Conservation (phyloP, 1,140 invertebrate species). For the Camponotus vicinus region DNA sequence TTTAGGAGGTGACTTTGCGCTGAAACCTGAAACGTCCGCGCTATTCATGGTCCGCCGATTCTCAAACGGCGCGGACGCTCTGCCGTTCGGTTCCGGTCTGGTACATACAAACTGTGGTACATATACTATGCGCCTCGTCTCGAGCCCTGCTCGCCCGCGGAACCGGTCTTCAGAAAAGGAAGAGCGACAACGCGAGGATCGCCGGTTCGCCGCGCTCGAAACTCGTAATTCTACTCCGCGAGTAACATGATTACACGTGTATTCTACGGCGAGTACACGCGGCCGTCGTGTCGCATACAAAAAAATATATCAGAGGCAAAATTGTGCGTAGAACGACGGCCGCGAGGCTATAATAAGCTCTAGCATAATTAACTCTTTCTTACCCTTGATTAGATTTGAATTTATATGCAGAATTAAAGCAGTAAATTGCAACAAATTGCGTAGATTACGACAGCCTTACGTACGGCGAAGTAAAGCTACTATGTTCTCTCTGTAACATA, state of each 20-base stretch:
- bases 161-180: slow-evolving; percentile 63
- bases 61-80: slow-evolving; percentile 3
- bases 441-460: neutral
- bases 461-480: neutral
- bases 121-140: neutral
- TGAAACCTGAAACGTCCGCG: slow-evolving; percentile 52
- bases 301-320: slow-evolving; percentile 19
- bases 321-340: neutral
- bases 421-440: neutral
- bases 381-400: neutral
- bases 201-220: slow-evolving; percentile 44
- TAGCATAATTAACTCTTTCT: neutral
- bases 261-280: neutral
- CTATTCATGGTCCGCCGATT: slow-evolving; percentile 57
- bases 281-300: slow-evolving; percentile 1
- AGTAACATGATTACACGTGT: slow-evolving; percentile 67
- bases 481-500: neutral
- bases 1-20: neutral
- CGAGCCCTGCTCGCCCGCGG: slow-evolving; percentile 55
- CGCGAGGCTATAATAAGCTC: neutral
- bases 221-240: slow-evolving; percentile 69
- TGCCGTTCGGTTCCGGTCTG: slow-evolving; percentile 69
- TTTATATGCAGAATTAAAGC: neutral
- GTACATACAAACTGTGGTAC: slow-evolving; percentile 49
- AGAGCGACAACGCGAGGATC: slow-evolving; percentile 43